Evolutionary conservation across 2,888 invertebrate species (phyloP).

Genomic region (Parthenolecanium corni): DNA sequence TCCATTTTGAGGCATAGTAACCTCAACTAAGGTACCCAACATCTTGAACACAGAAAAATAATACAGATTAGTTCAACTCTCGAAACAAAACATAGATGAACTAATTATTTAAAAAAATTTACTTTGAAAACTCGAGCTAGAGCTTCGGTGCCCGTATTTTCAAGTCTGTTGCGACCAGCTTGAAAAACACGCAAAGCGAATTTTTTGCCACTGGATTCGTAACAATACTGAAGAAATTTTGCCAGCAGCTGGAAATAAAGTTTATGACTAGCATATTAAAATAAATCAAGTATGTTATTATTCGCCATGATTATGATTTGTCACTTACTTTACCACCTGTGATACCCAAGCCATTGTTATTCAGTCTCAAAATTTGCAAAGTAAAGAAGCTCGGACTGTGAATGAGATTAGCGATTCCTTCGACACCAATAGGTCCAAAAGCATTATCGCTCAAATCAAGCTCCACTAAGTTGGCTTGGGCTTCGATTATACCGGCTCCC

Average conservation of each 20-base stretch:
- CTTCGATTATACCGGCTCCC: conserved; percentile 66
- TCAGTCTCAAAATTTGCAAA: conserved; percentile 67
- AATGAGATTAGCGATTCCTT: conserved; percentile 70
- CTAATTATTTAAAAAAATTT: conserved; percentile 32
- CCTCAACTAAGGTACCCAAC: conserved; percentile 72
- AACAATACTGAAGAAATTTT: conserved; percentile 57
- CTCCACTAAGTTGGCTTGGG: conserved; percentile 66
- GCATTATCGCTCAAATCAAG: conserved; percentile 95
- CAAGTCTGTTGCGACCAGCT: conserved; percentile 85
- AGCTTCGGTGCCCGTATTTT: conserved; percentile 82
- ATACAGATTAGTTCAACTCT: too few relatives aligned
- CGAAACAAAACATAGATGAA: not conserved
- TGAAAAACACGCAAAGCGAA: conserved; percentile 71
- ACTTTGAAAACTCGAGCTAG: conserved; percentile 73
- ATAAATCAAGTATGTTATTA: not conserved
- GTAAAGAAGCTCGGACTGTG: conserved; percentile 73
- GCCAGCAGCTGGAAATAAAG: conserved; percentile 51
- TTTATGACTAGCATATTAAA: not conserved
- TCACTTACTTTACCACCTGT: conserved; percentile 34
- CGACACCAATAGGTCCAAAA: conserved; percentile 87
- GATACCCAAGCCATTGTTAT: conserved; percentile 79
- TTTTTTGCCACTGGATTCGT: conserved; percentile 49
- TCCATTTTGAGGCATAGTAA: conserved; percentile 94
- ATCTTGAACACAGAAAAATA: conserved; percentile 42
- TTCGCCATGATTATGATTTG: not conserved